phyloP scores from a whole-genome alignment of 2,888 invertebrate genomes.

The Phyllotreta striolata region DNA sequence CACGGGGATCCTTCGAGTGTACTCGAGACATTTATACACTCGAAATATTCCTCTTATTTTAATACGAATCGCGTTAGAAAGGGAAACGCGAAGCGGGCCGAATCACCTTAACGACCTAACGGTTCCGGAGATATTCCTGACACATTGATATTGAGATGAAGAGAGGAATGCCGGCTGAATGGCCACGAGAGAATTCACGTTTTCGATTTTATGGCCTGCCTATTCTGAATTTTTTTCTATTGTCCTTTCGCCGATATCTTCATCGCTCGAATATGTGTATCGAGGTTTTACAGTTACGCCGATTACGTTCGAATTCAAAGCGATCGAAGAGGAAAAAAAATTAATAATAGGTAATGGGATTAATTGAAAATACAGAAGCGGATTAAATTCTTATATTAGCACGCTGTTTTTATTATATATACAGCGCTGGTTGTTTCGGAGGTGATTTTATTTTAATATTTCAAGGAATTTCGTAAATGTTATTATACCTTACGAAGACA shows the following conservation, averaged over 20 bases:
- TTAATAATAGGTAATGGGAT: background rate
- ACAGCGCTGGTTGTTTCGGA: no score
- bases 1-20: no score
- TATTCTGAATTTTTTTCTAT: conserved; percentile 16
- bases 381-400: no score
- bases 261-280: conserved; percentile 17
- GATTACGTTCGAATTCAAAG: background rate
- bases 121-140: conserved; percentile 45
- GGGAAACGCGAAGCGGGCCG: conserved; percentile 32
- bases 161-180: conserved; percentile 40
- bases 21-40: no score
- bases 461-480: no score
- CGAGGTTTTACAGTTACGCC: conserved; percentile 7
- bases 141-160: conserved; percentile 49
- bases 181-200: conserved; percentile 41
- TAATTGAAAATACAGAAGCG: background rate
- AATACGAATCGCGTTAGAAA: conserved; percentile 1
- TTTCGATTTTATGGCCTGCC: conserved; percentile 26
- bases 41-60: no score
- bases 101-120: conserved; percentile 48
- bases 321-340: background rate
- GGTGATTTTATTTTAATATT: no score
- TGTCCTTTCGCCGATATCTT: conserved; percentile 7
- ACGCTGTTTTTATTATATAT: no score
- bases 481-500: no score